Percentiles rank a stretch among this genome's conserved stretches.
These are phyloP conservation scores for Iselma pallidipennis DNA, from an alignment of 2,888 invertebrate species.

Conservation along the genomic window DNA sequence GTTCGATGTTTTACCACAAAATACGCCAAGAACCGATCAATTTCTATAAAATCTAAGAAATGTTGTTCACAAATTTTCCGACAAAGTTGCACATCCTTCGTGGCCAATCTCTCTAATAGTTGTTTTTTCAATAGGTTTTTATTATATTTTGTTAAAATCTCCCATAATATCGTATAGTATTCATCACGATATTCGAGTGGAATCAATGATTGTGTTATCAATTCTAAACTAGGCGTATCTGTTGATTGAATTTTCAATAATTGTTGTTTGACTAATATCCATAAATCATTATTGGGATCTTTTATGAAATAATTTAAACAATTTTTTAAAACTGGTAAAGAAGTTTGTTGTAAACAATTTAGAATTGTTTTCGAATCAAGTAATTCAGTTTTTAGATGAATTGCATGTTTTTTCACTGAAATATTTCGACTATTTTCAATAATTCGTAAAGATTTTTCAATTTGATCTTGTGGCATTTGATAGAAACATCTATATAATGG, in stretches of 20 bases:
- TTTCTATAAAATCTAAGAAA: neutral
- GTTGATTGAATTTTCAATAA: neutral
- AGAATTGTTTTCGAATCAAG: neutral
- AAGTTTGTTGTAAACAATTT: neutral
- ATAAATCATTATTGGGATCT: neutral
- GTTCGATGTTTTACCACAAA: neutral
- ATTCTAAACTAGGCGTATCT: neutral
- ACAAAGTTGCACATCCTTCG: neutral
- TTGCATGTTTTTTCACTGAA: constrained; percentile 2
- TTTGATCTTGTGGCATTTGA: neutral
- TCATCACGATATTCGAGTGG: neutral
- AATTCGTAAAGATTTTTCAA: neutral
- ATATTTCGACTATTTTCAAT: neutral
- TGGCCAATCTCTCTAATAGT: neutral
- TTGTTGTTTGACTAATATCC: neutral
- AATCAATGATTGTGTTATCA: neutral
- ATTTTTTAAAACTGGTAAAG: neutral
- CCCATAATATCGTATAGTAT: neutral
- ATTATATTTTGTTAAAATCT: neutral
- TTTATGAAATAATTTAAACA: constrained; percentile 9
- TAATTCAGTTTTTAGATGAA: neutral
- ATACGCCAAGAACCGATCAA: neutral
- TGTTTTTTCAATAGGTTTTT: neutral
- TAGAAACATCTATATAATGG: constrained; percentile 4
- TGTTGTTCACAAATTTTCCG: neutral